Base-by-base conservation (phyloP, 1,140 invertebrate species). In the Tribolium castaneum region DNA sequence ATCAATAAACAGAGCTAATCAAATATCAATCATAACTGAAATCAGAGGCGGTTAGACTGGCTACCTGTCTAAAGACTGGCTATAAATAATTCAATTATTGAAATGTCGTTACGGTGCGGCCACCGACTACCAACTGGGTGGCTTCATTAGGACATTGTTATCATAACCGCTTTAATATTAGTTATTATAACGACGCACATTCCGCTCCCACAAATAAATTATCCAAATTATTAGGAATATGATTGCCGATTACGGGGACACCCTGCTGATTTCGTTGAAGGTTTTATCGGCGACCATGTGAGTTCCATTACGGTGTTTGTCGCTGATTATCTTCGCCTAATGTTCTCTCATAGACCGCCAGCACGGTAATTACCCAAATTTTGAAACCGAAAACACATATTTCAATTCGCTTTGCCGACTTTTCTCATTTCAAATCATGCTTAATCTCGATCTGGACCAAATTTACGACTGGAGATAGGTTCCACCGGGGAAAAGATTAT, bases 1-100 rank as follows among this genome's bases (percentile, higher is more conserved):
- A 49, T 52, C 49, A 75, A 71, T 79, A 78, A 75, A 70, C 71
- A 14, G 62, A 80, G 62, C 75, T 75, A 80, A 80, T 77, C 76
- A 80, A 80, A 80, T 78, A 80, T 80, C 79, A 80, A 80, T 80
- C 79, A 80, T 78, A 78, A 78, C 71, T 75, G 77, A 75, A 70
- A 75, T 75, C 72, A 56, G 50, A 66, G 59, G 59, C 59, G 59
- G 59, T 66, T 66, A 14, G 59, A 66, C 25, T 71, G 49, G 77
- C 75, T 77, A 75, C 78, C 80, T 80, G 80, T 81, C 76, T 73
- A 70, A 51, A 56, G 78, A 76, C 78, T 25, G 30, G 30, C 51
- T 66, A 82, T 82, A 82, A 82, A 82, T 82, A 82, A 82, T 82
- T 82, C 80, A 80, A 82, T 82, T 82, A 82, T 82, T 80, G 79